Conservation (phyloP, 2,888 invertebrate species). For the Acanthosepion pharaonis region DNA sequence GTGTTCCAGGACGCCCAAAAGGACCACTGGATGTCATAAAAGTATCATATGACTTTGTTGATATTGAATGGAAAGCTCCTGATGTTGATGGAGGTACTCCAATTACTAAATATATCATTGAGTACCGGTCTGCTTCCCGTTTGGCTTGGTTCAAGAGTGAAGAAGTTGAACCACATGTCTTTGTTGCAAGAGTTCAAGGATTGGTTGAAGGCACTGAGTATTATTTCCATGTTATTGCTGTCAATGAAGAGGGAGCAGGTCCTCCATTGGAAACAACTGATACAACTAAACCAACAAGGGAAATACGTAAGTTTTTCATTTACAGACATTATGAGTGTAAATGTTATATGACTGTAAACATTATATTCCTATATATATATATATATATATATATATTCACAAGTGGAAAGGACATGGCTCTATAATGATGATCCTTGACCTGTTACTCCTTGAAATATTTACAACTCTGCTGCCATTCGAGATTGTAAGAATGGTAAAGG, state of each 20-base stretch:
- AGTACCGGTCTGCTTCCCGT: conserved; percentile 57
- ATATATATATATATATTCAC: not conserved
- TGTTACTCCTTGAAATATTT: too few species aligned
- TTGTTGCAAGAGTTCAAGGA: conserved; percentile 51
- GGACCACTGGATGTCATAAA: conserved; percentile 85
- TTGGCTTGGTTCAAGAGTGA: conserved; percentile 49
- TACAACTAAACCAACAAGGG: conserved; percentile 39
- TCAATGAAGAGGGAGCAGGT: conserved; percentile 83
- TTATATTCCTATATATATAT: not conserved
- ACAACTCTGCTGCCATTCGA: too few species aligned
- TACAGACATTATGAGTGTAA: too few species aligned
- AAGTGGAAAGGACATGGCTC: too few species aligned
- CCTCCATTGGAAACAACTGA: conserved; percentile 82
- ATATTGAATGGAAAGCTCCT: conserved; percentile 59
- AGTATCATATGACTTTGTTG: conserved; percentile 86
- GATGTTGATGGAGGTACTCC: conserved; percentile 63
- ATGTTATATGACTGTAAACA: too few species aligned
- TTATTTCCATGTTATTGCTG: conserved; percentile 87
- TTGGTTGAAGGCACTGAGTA: conserved; percentile 78
- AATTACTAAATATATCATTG: conserved; percentile 61
- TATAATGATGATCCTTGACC: too few species aligned
- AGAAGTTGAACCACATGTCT: conserved; percentile 70
- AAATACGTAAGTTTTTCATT: conserved; percentile 33
- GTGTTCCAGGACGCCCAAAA: conserved; percentile 91
- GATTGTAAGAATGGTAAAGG: too few species aligned